phyloP scores from a whole-genome alignment of 2,113 vertebrate genomes.

The Loxodonta africana region DNA sequence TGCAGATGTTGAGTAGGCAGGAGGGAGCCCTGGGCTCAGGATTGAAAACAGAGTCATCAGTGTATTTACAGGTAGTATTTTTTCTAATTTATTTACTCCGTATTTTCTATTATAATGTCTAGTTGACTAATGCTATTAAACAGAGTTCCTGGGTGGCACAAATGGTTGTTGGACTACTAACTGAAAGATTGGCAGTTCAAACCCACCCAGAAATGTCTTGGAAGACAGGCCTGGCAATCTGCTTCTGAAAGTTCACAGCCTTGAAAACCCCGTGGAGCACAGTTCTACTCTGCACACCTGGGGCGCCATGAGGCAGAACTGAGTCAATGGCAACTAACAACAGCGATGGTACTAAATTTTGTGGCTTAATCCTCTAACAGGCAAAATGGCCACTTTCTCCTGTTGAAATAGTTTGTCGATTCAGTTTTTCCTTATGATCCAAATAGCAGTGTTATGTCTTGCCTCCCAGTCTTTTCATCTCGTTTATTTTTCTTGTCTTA shows the following conservation, averaged over 20 bases:
- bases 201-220: no score
- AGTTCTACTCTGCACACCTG: no score
- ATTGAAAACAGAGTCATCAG: not conserved
- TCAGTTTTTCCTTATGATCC: conserved; percentile 5
- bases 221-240: no score
- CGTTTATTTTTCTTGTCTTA: conserved; percentile 43
- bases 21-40: not conserved
- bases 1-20: no score
- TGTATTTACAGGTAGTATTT: not conserved
- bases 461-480: not conserved
- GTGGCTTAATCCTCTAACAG: not conserved
- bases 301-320: no score
- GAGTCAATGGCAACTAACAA: no score
- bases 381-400: not conserved
- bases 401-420: not conserved
- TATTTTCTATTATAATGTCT: not conserved
- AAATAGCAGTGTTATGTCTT: not conserved
- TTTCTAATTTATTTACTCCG: not conserved
- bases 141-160: no score
- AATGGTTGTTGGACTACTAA: no score
- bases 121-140: not conserved
- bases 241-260: no score
- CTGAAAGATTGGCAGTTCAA: no score
- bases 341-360: not conserved
- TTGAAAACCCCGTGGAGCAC: no score